Evolutionary conservation across 2,113 vertebrate genomes (phyloP), one percentile per base, ranked within the genome.

Genomic region (Procapra przewalskii): DNA sequence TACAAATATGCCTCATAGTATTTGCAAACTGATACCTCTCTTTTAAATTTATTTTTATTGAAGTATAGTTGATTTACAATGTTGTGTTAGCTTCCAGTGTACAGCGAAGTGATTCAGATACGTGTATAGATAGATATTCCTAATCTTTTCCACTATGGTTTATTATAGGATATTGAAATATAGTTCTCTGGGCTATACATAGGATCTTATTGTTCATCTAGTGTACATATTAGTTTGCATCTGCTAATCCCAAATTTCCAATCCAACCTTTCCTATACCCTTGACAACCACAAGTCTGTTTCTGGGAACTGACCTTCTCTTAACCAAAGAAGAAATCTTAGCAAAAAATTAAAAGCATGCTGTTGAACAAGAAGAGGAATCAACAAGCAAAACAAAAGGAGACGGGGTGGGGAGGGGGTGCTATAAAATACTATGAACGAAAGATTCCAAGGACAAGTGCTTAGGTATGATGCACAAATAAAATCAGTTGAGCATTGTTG

Each of bases 381-480:
- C 50, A 83, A 36, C 33, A 25, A 54, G 33, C 11, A n/a, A n/a
- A 52, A 82, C 31, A 23, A 82, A 79, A 15, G 15, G 15, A 80
- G 14, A 81, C 0, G 5, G 45, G 9, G 16, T 2, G 4, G 8
- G 13, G 43, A 2, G 15, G 9, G 8, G 15, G 14, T 0, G 14
- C 7, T 36, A 8, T 83, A 54, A n/a, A 83, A 83, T 36, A 25
- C 48, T 54, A n/a, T 36, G 33, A n/a, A 82, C 0, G 12, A 36
- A n/a, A 83, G 33, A 36, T n/a, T 83, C 50, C 2, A 1, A 81
- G 45, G 45, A 50, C 79, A 81, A 81, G 11, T 7, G 29, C 80
- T 82, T 82, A 36, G 81, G 33, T 83, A 15, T 52, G 23, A 54
- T 8, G 33, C 33, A 55, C 50, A 25, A 54, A 25, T 83, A 36